Evolutionary conservation across 2,797 vertebrate species (phyloP).

Genomic region (Epinephelus awoara): DNA sequence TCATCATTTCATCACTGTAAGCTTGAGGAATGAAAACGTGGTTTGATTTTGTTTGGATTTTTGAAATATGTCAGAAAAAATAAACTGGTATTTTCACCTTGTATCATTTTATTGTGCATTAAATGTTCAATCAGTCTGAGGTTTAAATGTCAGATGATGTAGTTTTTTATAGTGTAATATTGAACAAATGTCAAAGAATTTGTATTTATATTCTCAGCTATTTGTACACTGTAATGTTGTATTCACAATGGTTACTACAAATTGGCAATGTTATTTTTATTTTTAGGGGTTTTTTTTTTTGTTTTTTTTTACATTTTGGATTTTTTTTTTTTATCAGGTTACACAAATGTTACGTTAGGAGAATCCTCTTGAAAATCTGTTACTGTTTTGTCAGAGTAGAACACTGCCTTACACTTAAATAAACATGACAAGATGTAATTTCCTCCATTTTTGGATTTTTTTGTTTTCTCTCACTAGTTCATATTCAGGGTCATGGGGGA

Average conservation of each 20-base stretch:
- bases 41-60: conserved; percentile 45
- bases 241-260: conserved; percentile 51
- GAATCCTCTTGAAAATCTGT: conserved; percentile 49
- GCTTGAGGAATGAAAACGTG: conserved; percentile 38
- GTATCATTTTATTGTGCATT: conserved; percentile 47
- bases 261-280: conserved; percentile 36
- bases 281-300: conserved; percentile 21
- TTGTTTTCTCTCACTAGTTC: conserved; percentile 1
- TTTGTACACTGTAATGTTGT: conserved; percentile 70
- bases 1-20: conserved; percentile 37
- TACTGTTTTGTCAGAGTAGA: conserved; percentile 69
- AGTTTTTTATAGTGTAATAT: conserved; percentile 60
- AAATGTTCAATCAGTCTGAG: conserved; percentile 39
- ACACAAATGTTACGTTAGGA: conserved; percentile 42
- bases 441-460: conserved; percentile 6
- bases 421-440: conserved; percentile 57
- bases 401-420: conserved; percentile 81
- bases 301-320: neutral
- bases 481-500: neutral
- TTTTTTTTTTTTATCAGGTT: conserved; percentile 31
- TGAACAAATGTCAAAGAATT: conserved; percentile 59
- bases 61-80: conserved; percentile 36
- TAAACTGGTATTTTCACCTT: conserved; percentile 39
- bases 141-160: conserved; percentile 50
- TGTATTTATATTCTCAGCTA: conserved; percentile 77